A percentile compares a stretch with the other conserved stretches of the same genome.
phyloP scores from a whole-genome alignment of 1,140 invertebrate genomes.

The Gonatopus flavifemur region DNA sequence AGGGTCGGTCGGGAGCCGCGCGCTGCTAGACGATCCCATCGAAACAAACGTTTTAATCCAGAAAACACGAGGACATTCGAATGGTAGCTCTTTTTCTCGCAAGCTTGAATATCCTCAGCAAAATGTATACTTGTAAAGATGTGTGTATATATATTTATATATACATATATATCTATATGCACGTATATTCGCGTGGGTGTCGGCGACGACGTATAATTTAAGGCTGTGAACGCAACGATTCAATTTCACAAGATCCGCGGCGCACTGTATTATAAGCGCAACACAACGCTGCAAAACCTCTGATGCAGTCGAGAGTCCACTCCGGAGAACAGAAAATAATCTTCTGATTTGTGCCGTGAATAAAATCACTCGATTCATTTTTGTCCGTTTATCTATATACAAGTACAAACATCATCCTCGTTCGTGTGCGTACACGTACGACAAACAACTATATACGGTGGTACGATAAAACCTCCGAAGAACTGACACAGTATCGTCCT shows the following conservation, averaged over 20 bases:
- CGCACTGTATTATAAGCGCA: constrained; percentile 18
- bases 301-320: too few relatives aligned
- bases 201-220: constrained; percentile 41
- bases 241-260: constrained; percentile 36
- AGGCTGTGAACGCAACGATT: constrained; percentile 36
- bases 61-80: constrained; percentile 19
- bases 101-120: constrained; percentile 22
- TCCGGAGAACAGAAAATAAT: constrained; percentile 30
- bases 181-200: constrained; percentile 35
- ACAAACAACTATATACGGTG: too few relatives aligned
- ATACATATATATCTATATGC: too few relatives aligned
- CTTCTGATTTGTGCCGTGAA: constrained; percentile 33
- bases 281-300: too few relatives aligned
- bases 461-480: too few relatives aligned
- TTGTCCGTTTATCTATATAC: constrained; percentile 14
- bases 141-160: too few relatives aligned
- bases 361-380: constrained; percentile 35
- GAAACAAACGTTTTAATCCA: constrained; percentile 36
- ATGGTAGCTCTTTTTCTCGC: background rate
- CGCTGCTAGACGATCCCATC: constrained; percentile 22
- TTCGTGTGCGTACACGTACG: background rate
- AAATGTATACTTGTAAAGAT: too few relatives aligned
- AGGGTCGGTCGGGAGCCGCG: constrained; percentile 3
- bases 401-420: background rate
- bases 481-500: too few relatives aligned